These are phyloP conservation scores for Xenopus laevis DNA, from an alignment of 2,113 vertebrate genomes.

Conservation along the genomic window DNA sequence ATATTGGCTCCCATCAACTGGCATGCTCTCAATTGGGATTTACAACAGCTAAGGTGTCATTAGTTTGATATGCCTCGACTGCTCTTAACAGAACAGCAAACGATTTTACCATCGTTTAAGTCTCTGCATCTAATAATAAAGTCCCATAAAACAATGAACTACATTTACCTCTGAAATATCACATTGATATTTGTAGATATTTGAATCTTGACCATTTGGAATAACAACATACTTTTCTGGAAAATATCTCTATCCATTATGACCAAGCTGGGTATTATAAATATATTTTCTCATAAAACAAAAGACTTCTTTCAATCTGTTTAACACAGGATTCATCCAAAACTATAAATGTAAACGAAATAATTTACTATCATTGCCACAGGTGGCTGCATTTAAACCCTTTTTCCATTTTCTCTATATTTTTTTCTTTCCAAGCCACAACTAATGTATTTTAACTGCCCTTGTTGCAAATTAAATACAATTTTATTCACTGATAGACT, in stretches of 20 bases:
- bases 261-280: constrained; percentile 43
- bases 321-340: constrained; percentile 28
- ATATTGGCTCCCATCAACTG: no score
- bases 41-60: no score
- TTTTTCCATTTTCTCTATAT: constrained; percentile 31
- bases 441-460: constrained; percentile 23
- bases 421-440: constrained; percentile 29
- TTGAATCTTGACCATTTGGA: constrained; percentile 22
- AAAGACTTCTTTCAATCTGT: constrained; percentile 32
- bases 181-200: constrained; percentile 26
- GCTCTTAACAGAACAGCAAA: no score
- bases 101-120: no score
- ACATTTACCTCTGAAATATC: constrained; percentile 21
- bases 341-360: constrained; percentile 41
- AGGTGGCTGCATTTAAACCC: constrained; percentile 38
- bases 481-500: constrained; percentile 29
- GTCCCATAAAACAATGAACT: constrained; percentile 8
- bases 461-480: constrained; percentile 16
- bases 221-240: constrained; percentile 36
- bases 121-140: not conserved
- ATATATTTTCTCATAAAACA: constrained; percentile 44
- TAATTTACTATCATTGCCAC: constrained; percentile 41
- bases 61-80: no score
- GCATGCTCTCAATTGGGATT: no score
- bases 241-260: constrained; percentile 31